Evolutionary conservation across 2,797 vertebrate genomes (phyloP).

Genomic region (Diplodus puntazzo): DNA sequence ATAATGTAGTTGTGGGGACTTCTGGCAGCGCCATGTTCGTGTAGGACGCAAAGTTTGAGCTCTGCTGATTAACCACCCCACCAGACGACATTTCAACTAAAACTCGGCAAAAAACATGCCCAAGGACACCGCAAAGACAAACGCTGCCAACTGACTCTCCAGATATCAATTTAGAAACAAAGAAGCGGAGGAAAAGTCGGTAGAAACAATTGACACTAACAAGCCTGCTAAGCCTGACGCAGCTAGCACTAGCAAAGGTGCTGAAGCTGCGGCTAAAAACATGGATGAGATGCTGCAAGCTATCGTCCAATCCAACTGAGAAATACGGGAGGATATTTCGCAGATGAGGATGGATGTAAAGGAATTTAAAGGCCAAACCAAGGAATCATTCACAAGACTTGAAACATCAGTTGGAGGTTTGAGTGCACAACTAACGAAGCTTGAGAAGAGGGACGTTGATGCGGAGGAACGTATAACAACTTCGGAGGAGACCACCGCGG

Average conservation of each 20-base stretch:
- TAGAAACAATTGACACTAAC: neutral
- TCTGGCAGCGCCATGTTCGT: too few species aligned
- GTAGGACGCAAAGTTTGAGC: too few species aligned
- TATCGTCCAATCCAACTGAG: slow-evolving; percentile 1
- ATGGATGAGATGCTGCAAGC: slow-evolving; percentile 6
- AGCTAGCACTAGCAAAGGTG: neutral
- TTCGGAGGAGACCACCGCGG: neutral
- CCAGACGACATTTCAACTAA: too few species aligned
- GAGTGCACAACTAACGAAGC: slow-evolving; percentile 14
- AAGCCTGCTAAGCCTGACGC: neutral
- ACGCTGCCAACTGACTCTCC: neutral
- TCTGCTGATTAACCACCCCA: too few species aligned
- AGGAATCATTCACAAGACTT: too few species aligned
- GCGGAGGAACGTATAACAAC: neutral
- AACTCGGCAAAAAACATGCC: neutral
- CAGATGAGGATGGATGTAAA: neutral
- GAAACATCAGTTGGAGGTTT: neutral
- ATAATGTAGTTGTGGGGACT: neutral
- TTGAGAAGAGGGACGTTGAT: slow-evolving; percentile 10
- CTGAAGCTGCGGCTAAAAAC: neutral
- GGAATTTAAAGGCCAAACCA: too few species aligned
- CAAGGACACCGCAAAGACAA: neutral
- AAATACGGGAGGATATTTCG: slow-evolving; percentile 15
- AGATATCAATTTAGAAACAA: slow-evolving; percentile 28
- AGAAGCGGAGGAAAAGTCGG: neutral